These are phyloP conservation scores for Leucophora obtusa DNA, from an alignment of 2,888 invertebrate species.

Conservation along the genomic window DNA sequence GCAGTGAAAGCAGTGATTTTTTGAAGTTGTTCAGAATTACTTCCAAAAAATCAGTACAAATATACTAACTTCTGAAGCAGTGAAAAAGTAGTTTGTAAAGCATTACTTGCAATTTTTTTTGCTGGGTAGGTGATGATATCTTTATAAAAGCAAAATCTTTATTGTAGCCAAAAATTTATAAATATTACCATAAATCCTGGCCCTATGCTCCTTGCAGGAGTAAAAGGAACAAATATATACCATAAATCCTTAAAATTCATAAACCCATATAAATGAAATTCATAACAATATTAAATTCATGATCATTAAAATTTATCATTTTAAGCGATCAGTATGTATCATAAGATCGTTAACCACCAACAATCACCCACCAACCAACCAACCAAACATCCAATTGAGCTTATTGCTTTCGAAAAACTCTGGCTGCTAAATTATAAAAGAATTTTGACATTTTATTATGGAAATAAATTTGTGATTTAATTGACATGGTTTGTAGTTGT, in stretches of 20 bases:
- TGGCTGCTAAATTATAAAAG: conserved; percentile 9
- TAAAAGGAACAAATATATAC: conserved; percentile 31
- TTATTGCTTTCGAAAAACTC: neutral
- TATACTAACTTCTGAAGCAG: too few species aligned
- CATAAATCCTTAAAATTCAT: conserved; percentile 58
- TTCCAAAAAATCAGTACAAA: too few species aligned
- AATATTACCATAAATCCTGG: too few species aligned
- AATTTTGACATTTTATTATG: conserved; percentile 59
- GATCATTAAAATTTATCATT: conserved; percentile 57
- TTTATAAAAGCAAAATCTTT: too few species aligned
- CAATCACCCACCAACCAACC: too few species aligned
- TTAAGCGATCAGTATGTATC: conserved; percentile 38
- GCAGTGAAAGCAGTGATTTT: too few species aligned
- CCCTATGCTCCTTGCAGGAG: too few species aligned
- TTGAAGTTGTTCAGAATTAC: too few species aligned
- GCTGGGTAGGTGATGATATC: too few species aligned
- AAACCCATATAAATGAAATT: conserved; percentile 34
- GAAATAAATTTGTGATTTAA: conserved; percentile 59
- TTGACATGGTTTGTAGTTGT: conserved; percentile 45
- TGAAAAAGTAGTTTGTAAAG: too few species aligned
- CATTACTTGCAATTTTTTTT: too few species aligned
- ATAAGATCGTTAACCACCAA: neutral
- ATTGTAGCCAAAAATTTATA: too few species aligned
- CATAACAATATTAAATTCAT: conserved; percentile 50
- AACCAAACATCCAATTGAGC: neutral